Evolutionary conservation across 1,140 invertebrate genomes (phyloP).

Genomic region (Danaus melanippus): DNA sequence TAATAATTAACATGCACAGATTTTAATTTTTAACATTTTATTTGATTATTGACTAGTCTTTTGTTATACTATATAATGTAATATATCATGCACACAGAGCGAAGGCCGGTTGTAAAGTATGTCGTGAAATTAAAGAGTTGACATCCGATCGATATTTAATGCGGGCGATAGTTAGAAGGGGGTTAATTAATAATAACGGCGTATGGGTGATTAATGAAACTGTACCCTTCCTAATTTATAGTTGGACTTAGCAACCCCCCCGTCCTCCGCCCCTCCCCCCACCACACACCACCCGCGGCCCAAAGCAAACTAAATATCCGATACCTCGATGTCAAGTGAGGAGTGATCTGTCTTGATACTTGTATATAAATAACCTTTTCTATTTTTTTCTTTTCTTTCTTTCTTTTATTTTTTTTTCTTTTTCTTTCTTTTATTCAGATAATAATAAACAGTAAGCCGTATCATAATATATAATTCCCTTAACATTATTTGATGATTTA

Average conservation of each 20-base stretch:
- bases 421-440: conserved; percentile 6
- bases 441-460: too few relatives aligned
- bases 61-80: too few relatives aligned
- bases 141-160: conserved; percentile 51
- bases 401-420: conserved; percentile 7
- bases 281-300: conserved; percentile 30
- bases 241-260: conserved; percentile 67
- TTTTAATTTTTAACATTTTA: too few relatives aligned
- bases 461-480: too few relatives aligned
- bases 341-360: conserved; percentile 42
- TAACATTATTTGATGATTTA: too few relatives aligned
- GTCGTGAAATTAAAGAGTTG: conserved; percentile 39
- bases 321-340: conserved; percentile 60
- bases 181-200: conserved; percentile 72
- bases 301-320: conserved; percentile 72
- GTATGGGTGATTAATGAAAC: conserved; percentile 72
- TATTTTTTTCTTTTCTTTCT: too few relatives aligned
- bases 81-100: too few relatives aligned
- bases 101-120: too few relatives aligned
- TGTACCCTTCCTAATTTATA: conserved; percentile 72
- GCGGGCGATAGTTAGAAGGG: conserved; percentile 64
- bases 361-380: conserved; percentile 10
- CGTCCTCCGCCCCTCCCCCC: conserved; percentile 15
- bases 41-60: too few relatives aligned
- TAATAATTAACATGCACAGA: too few relatives aligned